Base-by-base conservation (phyloP, 1,140 invertebrate species). In the Ceratitis capitata region DNA sequence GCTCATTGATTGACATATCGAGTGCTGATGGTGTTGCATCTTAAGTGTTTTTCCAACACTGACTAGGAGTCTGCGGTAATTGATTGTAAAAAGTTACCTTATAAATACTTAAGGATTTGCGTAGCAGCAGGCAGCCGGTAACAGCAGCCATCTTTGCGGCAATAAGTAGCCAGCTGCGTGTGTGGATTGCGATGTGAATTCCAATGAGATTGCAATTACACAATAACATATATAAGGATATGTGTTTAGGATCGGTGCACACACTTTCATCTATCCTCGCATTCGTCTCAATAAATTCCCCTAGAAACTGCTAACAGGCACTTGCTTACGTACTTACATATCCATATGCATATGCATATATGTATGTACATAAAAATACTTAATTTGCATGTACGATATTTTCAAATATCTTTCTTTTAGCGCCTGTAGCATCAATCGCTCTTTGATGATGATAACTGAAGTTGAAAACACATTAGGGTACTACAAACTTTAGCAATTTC, bases 1-100 rank as follows among this genome's bases (percentile, higher is more conserved):
- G 69, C 39, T 42, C 69, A 45, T 45, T 78, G 69, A 78, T 78
- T 78, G 69, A 78, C 69, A 45, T 47, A 42, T 78, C 69, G 69
- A 78, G 69, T 78, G 69, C 26, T 47, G 69, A 47, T 78, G 69
- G 39, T 78, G 69, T 78, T 78, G 69, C 69, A 78, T 78, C 42
- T 78, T 78, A 78, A 78, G 39, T 78, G 39, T 78, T 78, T 47
- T 78, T 78, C 9, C 39, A n/a, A 45, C 69, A 78, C 19, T 3
- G 69, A 78, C 69, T 78, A 45, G 69, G 39, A 45, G 29, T 78
- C 42, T 23, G 39, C 69, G 69, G 69, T 45, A 78, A 78, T 45
- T 78, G 69, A 78, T 78, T 78, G 69, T 78, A 78, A 47, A 78
- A 78, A 42, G 69, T 78, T 78, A 29, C 42, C 69, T 47, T 78